Evolutionary conservation across 2,797 vertebrate genomes (phyloP).

Genomic region (Cygnus olor): DNA sequence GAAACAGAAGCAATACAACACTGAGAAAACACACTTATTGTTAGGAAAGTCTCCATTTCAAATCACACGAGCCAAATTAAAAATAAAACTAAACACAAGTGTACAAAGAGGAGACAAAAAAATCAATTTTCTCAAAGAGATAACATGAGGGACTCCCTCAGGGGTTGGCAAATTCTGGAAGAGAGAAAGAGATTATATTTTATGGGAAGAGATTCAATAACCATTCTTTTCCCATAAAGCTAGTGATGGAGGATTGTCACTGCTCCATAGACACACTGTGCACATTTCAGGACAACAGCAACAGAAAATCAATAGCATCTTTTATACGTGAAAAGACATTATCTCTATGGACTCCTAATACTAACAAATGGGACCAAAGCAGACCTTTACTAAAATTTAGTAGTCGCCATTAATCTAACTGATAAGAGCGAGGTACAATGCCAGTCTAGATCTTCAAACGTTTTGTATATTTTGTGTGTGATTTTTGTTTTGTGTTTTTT

Average conservation of each 20-base stretch:
- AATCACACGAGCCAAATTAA: constrained; percentile 46
- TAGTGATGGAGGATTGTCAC: constrained; percentile 74
- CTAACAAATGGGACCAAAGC: constrained; percentile 43
- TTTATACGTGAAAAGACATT: constrained; percentile 72
- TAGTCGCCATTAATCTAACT: constrained; percentile 45
- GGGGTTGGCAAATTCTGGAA: constrained; percentile 65
- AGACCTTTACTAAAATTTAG: constrained; percentile 32
- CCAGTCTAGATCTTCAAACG: not conserved
- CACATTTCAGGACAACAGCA: constrained; percentile 69
- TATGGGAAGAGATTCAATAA: constrained; percentile 77
- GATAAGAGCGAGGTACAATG: not conserved
- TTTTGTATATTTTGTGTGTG: not conserved
- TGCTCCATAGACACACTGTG: constrained; percentile 44
- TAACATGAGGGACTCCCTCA: constrained; percentile 66
- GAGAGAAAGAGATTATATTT: constrained; percentile 78
- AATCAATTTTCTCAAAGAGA: constrained; percentile 73
- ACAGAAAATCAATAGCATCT: constrained; percentile 80
- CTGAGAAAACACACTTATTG: constrained; percentile 39
- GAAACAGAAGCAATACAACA: constrained; percentile 26
- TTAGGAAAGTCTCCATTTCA: constrained; percentile 16
- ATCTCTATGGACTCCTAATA: constrained; percentile 60
- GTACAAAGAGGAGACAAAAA: constrained; percentile 42
- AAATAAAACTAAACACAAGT: constrained; percentile 50
- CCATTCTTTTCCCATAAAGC: constrained; percentile 77
- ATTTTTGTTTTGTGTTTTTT: not conserved